Base-by-base conservation (phyloP, 2,797 vertebrate species). In the Monodelphis domestica region DNA sequence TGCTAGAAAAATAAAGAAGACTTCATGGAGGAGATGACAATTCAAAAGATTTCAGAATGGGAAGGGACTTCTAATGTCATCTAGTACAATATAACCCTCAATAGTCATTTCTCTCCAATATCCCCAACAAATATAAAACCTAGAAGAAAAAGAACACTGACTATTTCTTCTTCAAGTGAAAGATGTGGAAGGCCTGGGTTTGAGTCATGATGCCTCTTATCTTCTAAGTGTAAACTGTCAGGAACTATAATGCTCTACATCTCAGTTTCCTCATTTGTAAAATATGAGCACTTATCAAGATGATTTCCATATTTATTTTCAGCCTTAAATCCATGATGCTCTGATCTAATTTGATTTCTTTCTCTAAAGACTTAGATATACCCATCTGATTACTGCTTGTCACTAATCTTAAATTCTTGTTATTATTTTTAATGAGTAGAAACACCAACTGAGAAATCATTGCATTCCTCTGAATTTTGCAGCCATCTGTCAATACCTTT, bases 341-440 rank as follows among this genome's bases (percentile, higher is more conserved):
- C 21, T 38, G 15, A 38, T 78, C 21, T 78, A 38, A 78, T 78
- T 45, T 78, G 70, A 45, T 89, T 90, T 59, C n/a, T 94, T 88
- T 55, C 28, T 78, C 56, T 7, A n/a, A 55, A 78, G 28, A 59
- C 2, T 45, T 0, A 89, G 84, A 33, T 26, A 54, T 56, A 88
- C 3, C 28, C 4, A 38, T 93, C 57, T 91, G 51, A 53, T 45
- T 14, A 88, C 53, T 93, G 30, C 51, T 21, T 92, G 10, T 53
- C 11, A 12, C 53, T 56, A 30, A 91, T 87, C 93, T 5, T 88
- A 55, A 95, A 57, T 88, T 59, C 54, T 17, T 53, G 29, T 53
- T 1, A 53, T 91, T 92, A 89, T 45, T 78, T 45, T 90, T 90
- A n/a, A 50, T 54, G 45, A 94, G 90, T 91, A 93, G 91, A 45